These are phyloP conservation scores for Stigmatopora nigra DNA, from an alignment of 2,113 vertebrate genomes.

Conservation along the genomic window DNA sequence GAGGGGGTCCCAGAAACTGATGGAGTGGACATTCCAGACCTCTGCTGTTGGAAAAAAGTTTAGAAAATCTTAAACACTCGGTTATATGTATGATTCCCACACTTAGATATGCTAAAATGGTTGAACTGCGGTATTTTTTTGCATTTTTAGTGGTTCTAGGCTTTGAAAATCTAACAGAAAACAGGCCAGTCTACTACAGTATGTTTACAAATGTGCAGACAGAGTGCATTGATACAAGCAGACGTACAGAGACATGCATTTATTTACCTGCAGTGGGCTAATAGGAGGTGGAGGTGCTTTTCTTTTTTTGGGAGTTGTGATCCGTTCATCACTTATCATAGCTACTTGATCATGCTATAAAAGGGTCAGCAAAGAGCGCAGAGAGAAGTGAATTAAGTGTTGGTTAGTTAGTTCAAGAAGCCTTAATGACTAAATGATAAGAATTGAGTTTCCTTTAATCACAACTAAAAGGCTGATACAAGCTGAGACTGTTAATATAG, in stretches of 20 bases:
- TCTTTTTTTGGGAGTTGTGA: slow-evolving; percentile 98
- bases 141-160: neutral
- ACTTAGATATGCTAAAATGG: neutral
- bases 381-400: slow-evolving; percentile 42
- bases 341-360: slow-evolving; percentile 93
- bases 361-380: slow-evolving; percentile 70
- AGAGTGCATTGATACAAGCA: slow-evolving; percentile 26
- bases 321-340: slow-evolving; percentile 95
- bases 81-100: neutral
- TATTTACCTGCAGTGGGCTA: slow-evolving; percentile 87
- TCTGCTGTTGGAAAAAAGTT: slow-evolving; percentile 26
- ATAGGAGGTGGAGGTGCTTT: slow-evolving; percentile 97
- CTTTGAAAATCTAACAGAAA: neutral
- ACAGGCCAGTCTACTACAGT: neutral
- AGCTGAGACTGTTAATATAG: neutral
- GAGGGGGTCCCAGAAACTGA: slow-evolving; percentile 42
- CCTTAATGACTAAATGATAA: slow-evolving; percentile 26
- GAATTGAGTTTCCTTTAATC: slow-evolving; percentile 13
- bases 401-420: slow-evolving; percentile 61
- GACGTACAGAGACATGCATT: slow-evolving; percentile 53
- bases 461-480: neutral
- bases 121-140: neutral
- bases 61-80: neutral
- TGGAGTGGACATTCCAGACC: slow-evolving; percentile 55
- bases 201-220: slow-evolving; percentile 13